Evolutionary conservation across 2,888 invertebrate species (phyloP).

Genomic region (Homarus gammarus): DNA sequence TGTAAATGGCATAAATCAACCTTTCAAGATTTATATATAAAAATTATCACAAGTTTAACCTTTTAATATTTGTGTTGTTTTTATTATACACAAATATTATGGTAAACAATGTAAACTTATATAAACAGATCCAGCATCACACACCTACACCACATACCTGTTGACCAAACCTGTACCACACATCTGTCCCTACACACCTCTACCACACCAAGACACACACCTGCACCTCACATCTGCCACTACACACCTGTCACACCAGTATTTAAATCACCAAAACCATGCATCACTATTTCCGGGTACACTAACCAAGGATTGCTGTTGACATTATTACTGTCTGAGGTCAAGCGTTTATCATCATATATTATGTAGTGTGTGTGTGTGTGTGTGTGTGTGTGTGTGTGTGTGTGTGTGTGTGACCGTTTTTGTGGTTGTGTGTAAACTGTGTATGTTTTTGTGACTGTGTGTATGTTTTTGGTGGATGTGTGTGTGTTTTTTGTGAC

Average conservation of each 20-base stretch:
- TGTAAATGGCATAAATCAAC: no score
- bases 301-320: no score
- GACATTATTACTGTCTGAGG: neutral
- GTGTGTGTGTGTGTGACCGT: neutral
- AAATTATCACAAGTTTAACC: no score
- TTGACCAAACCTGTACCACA: no score
- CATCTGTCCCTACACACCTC: neutral
- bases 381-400: neutral
- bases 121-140: no score
- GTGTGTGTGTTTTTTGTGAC: neutral
- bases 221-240: neutral
- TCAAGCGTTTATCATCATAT: conserved; percentile 2
- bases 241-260: neutral
- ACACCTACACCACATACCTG: no score
- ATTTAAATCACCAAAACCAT: neutral
- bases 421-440: no score
- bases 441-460: neutral
- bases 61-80: no score
- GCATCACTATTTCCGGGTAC: neutral
- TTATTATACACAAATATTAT: no score
- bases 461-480: neutral
- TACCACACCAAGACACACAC: neutral
- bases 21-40: no score
- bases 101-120: no score
- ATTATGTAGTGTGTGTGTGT: conserved; percentile 4